A percentile compares a stretch with the other conserved stretches of the same genome.
Evolutionary conservation across 2,797 vertebrate genomes (phyloP).

Genomic region (Chloroceryle amazona): DNA sequence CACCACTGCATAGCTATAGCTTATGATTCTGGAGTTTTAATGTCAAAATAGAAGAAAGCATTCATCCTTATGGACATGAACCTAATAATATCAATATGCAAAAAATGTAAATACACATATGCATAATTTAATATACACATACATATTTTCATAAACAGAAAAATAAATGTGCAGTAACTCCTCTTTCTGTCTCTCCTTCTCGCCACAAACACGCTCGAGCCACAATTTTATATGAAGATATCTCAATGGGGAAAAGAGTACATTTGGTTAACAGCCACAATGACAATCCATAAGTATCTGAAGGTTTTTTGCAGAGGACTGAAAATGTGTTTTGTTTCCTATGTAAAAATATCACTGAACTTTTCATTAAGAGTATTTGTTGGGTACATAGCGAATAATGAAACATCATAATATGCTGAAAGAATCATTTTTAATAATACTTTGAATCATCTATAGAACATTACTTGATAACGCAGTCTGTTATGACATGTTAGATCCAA

Average conservation of each 20-base stretch:
- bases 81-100: background rate
- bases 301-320: background rate
- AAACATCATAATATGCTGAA: background rate
- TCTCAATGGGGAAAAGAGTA: background rate
- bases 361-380: background rate
- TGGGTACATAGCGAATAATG: background rate
- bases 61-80: background rate
- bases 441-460: background rate
- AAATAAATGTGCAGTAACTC: background rate
- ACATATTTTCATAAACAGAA: background rate
- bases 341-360: background rate
- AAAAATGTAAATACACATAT: background rate
- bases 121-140: background rate
- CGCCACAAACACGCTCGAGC: fast-evolving
- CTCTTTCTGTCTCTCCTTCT: background rate
- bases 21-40: background rate
- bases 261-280: background rate
- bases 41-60: background rate
- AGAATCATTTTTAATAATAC: background rate
- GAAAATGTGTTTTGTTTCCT: background rate
- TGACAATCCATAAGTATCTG: background rate
- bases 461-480: background rate
- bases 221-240: background rate
- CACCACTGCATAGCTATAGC: background rate
- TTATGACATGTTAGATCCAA: background rate